These are phyloP conservation scores for Cydia strobilella DNA, from an alignment of 1,140 invertebrate genomes.

Conservation along the genomic window DNA sequence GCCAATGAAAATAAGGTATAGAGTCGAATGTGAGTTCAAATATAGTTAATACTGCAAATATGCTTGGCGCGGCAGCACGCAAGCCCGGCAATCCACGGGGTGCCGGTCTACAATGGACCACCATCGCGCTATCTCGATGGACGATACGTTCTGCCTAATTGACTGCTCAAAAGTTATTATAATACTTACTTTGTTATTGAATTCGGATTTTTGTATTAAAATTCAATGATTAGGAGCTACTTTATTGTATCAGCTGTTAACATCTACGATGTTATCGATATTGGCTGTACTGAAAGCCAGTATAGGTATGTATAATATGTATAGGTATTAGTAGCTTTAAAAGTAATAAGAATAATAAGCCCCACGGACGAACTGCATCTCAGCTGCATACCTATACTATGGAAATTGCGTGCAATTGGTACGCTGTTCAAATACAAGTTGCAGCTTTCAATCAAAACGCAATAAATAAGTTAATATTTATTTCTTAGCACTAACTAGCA, in stretches of 20 bases:
- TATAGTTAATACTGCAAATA: background rate
- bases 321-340: background rate
- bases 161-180: slow-evolving; percentile 77
- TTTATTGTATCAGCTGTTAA: slow-evolving; percentile 31
- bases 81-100: too few species aligned
- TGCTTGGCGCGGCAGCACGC: background rate
- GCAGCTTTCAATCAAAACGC: too few species aligned
- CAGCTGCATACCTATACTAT: too few species aligned
- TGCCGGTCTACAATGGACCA: slow-evolving; percentile 71
- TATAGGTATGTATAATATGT: background rate
- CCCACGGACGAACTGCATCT: too few species aligned
- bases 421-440: too few species aligned
- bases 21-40: background rate
- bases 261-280: slow-evolving; percentile 36
- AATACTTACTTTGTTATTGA: slow-evolving; percentile 77
- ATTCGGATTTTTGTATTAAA: slow-evolving; percentile 52
- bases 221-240: slow-evolving; percentile 36
- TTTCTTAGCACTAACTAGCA: too few species aligned
- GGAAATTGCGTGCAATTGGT: too few species aligned
- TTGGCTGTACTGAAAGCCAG: slow-evolving; percentile 17
- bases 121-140: slow-evolving; percentile 75
- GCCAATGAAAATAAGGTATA: background rate
- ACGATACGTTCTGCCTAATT: slow-evolving; percentile 78
- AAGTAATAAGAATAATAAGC: too few species aligned
- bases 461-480: too few species aligned